phyloP scores from a whole-genome alignment of 2,888 invertebrate species.

The Eumerus sabulonum region DNA sequence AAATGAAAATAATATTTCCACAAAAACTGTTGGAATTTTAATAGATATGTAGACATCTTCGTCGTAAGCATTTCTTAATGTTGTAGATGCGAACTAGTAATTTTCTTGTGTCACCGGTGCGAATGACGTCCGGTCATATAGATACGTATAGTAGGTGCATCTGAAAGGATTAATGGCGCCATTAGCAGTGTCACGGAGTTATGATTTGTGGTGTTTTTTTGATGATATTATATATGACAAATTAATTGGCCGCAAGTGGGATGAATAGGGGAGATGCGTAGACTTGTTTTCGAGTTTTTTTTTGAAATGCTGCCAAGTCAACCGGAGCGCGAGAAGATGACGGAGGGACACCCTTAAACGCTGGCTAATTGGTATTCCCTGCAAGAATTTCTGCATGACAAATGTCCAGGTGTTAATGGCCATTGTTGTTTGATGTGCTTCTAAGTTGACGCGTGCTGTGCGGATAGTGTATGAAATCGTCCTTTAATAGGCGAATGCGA shows the following conservation, averaged over 20 bases:
- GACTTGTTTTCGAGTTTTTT: constrained; percentile 10
- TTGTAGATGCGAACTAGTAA: constrained; percentile 25
- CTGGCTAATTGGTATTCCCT: constrained; percentile 52
- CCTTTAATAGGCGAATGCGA: constrained; percentile 22
- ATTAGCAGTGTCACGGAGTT: constrained; percentile 58
- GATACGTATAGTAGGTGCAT: constrained; percentile 21
- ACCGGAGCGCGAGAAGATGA: not conserved
- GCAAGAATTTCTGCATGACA: constrained; percentile 47
- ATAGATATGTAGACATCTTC: constrained; percentile 43
- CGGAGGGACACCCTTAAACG: constrained; percentile 9
- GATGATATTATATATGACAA: constrained; percentile 51
- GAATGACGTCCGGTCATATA: constrained; percentile 36
- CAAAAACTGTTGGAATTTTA: constrained; percentile 62
- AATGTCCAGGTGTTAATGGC: constrained; percentile 53
- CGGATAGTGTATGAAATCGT: constrained; percentile 15
- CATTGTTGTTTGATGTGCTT: constrained; percentile 36
- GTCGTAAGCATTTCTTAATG: constrained; percentile 64
- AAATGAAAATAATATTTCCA: constrained; percentile 65
- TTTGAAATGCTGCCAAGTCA: constrained; percentile 52
- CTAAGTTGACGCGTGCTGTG: constrained; percentile 25
- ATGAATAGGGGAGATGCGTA: constrained; percentile 6
- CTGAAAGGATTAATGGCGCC: constrained; percentile 51
- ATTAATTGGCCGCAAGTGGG: constrained; percentile 35
- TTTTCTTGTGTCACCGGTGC: constrained; percentile 22
- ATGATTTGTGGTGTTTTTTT: constrained; percentile 38